Base-by-base conservation (phyloP, 1,140 invertebrate genomes). In the Neotoxoptera formosana region DNA sequence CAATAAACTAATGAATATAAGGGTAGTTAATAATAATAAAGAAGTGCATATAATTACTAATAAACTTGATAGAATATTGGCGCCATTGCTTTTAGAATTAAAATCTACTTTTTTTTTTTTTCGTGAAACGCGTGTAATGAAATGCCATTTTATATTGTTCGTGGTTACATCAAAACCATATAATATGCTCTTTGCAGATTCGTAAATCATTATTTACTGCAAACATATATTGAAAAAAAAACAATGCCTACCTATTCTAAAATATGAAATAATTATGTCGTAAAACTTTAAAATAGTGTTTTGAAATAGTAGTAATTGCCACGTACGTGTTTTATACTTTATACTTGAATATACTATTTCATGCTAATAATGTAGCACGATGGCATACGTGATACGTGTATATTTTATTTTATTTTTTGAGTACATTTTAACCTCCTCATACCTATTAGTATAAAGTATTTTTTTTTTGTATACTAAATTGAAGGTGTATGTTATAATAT, bases 1-100 rank as follows among this genome's bases (percentile, higher is more conserved):
- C 88, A 90, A 90, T 90, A 90, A 53, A 90, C 20, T 90, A 90
- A 90, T 53, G 88, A 90, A 56, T 90, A 90, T 89, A 41, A 56
- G 51, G 88, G 48, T 90, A 90, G 88, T 41, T 56, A 53, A 90
- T 90, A 56, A 90, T 30, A 90, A n/a, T 51, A 56, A 56, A 90
- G 53, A 90, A 56, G 56, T 56, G 17, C 20, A 25, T 25, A 90
- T 21, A 53, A 53, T 90, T 53, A 56, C 88, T 90, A 90, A 90
- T 56, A 53, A 53, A 90, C 88, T 56, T 36, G 21, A 56, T 53
- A 90, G 88, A 53, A n/a, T 76, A 76, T 53, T 45, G 88, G 41
- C 21, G 23, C 88, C 88, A 56, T 90, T 53, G 36, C 48, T 53
- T 90, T 90, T 25, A 53, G 14, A 53, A 56, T 56, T 89, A 36